Conservation (phyloP, 2,113 vertebrate species). For the Plotosus lineatus region DNA sequence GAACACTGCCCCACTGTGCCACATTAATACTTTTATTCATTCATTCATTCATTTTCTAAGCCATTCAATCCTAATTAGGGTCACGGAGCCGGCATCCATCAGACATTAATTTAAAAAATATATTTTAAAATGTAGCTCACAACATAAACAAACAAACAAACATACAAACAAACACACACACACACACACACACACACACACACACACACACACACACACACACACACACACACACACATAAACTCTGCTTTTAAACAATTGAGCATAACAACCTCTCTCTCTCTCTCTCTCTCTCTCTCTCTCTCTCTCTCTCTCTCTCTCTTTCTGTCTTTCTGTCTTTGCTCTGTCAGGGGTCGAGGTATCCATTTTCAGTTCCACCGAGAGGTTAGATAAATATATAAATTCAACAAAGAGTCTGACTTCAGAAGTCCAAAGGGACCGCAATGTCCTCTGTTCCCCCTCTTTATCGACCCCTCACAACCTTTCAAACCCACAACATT, state of each 20-base stretch:
- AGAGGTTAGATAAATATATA: slow-evolving; percentile 7
- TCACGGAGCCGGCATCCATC: too few relatives aligned
- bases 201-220: slow-evolving; percentile 34
- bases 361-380: slow-evolving; percentile 14
- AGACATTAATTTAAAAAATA: too few relatives aligned
- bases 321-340: too few relatives aligned
- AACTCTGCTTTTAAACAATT: too few relatives aligned
- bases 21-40: too few relatives aligned
- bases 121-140: too few relatives aligned
- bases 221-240: not conserved
- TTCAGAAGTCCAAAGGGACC: not conserved
- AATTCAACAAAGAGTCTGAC: not conserved
- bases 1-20: too few relatives aligned
- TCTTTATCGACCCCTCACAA: not conserved
- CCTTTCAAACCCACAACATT: not conserved
- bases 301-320: too few relatives aligned
- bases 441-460: not conserved
- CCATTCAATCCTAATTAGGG: too few relatives aligned
- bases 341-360: not conserved
- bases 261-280: too few relatives aligned
- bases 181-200: slow-evolving; percentile 22
- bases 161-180: slow-evolving; percentile 3
- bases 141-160: not conserved
- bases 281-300: too few relatives aligned
- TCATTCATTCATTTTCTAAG: too few relatives aligned